A percentile compares a stretch with the other conserved stretches of the same genome.
Conservation (phyloP, 2,113 vertebrate genomes). For the Xyliphius kryptos region DNA sequence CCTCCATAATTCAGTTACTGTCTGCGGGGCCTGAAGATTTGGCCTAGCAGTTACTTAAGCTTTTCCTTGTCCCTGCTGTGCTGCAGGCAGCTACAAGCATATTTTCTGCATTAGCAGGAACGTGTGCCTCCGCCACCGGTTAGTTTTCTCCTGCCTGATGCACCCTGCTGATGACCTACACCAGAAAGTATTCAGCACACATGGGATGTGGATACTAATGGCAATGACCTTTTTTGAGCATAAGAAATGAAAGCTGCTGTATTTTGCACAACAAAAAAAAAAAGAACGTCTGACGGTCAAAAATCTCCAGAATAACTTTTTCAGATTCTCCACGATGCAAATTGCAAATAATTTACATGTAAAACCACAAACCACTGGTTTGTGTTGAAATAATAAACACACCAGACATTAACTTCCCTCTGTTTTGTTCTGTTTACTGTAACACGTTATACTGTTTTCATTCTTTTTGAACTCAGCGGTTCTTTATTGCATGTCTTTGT, state of each 20-base stretch:
- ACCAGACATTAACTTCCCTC: no score
- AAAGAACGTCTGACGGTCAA: no score
- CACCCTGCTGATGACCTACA: constrained; percentile 39
- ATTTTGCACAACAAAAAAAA: no score
- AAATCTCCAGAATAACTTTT: no score
- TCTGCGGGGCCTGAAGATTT: constrained; percentile 33
- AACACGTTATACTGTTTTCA: no score
- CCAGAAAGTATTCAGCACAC: constrained; percentile 31
- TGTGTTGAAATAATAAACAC: no score
- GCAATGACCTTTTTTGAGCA: constrained; percentile 18
- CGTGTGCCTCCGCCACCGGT: constrained; percentile 24
- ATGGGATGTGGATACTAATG: constrained; percentile 20
- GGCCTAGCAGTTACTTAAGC: constrained; percentile 40
- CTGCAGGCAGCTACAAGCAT: constrained; percentile 38
- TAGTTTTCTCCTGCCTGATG: constrained; percentile 32
- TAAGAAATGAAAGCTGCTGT: constrained; percentile 17
- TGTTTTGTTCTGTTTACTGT: no score
- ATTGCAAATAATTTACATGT: no score
- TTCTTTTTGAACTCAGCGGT: no score
- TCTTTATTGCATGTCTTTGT: no score
- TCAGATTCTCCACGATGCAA: no score
- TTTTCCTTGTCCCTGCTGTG: constrained; percentile 22
- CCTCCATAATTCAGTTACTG: constrained; percentile 42
- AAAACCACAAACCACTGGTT: no score
- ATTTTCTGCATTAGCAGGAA: constrained; percentile 43